Percentiles rank a stretch among this genome's conserved stretches.
These are phyloP conservation scores for Epinephelus awoara DNA, from an alignment of 2,797 vertebrate genomes.

Conservation along the genomic window DNA sequence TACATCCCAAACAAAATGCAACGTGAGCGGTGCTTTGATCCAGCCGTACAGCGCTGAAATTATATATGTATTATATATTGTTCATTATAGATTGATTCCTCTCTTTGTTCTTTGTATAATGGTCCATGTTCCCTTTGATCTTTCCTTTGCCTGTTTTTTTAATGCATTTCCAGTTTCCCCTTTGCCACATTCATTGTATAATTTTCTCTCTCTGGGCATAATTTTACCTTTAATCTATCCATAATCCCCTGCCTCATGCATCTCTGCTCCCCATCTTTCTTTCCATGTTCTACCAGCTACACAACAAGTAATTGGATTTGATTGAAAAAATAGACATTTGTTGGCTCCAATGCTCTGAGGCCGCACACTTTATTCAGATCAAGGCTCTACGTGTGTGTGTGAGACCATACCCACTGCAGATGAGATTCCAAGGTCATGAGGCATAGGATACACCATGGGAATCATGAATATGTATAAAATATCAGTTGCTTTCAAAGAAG, in stretches of 20 bases:
- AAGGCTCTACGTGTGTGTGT: constrained; percentile 14
- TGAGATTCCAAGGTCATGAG: constrained; percentile 61
- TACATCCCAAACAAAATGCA: neutral
- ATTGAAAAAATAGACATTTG: constrained; percentile 57
- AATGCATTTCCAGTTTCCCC: neutral
- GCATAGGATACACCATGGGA: constrained; percentile 49
- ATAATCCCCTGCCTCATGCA: constrained; percentile 24
- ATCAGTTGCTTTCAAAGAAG: constrained; percentile 62
- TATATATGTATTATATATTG: constrained; percentile 7
- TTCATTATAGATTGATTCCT: constrained; percentile 6
- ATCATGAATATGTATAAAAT: constrained; percentile 75
- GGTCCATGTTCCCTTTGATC: constrained; percentile 11
- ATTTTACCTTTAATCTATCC: constrained; percentile 34
- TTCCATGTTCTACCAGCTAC: constrained; percentile 41
- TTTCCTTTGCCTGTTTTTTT: constrained; percentile 11
- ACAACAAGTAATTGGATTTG: constrained; percentile 58
- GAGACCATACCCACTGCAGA: constrained; percentile 16
- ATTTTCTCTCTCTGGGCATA: constrained; percentile 35
- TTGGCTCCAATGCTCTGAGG: constrained; percentile 30
- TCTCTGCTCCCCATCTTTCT: constrained; percentile 14
- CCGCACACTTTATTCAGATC: constrained; percentile 45
- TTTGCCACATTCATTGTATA: constrained; percentile 12
- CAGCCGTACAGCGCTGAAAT: neutral
- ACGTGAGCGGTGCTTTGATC: constrained; percentile 9
- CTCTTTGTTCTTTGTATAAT: neutral